Conservation (phyloP, 2,797 vertebrate genomes). For the Orientallactaga sibirica region DNA sequence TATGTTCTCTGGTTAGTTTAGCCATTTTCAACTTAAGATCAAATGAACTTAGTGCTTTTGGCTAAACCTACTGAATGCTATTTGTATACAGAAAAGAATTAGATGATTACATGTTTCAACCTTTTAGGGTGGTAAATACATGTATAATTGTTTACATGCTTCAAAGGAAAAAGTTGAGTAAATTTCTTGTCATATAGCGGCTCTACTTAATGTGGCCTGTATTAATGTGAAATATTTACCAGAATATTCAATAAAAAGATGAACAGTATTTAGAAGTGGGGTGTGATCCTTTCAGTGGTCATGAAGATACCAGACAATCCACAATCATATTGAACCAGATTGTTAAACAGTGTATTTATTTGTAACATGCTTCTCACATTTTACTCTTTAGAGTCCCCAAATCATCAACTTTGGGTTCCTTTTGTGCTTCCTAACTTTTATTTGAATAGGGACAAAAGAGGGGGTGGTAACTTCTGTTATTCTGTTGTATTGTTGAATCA, state of each 20-base stretch:
- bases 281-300: slow-evolving; percentile 86
- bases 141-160: slow-evolving; percentile 99
- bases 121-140: slow-evolving; percentile 98
- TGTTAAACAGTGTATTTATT: slow-evolving; percentile 53
- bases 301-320: slow-evolving; percentile 66
- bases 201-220: slow-evolving; percentile 99
- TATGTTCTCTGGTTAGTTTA: slow-evolving; percentile 97
- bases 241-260: slow-evolving; percentile 99
- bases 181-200: slow-evolving; percentile 99
- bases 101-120: slow-evolving; percentile 95
- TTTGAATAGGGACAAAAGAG: slow-evolving; percentile 53
- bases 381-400: slow-evolving; percentile 51
- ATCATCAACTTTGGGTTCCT: slow-evolving; percentile 48
- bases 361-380: slow-evolving; percentile 61
- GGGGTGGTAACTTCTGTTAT: slow-evolving; percentile 12
- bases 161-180: slow-evolving; percentile 98
- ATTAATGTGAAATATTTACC: slow-evolving; percentile 99
- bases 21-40: slow-evolving; percentile 95
- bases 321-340: slow-evolving; percentile 56
- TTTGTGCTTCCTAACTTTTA: slow-evolving; percentile 63
- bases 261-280: slow-evolving; percentile 89
- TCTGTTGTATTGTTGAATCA: slow-evolving; percentile 56
- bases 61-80: slow-evolving; percentile 95
- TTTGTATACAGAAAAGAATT: slow-evolving; percentile 95
- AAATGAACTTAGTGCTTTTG: slow-evolving; percentile 93